Base-by-base conservation (phyloP, 2,888 invertebrate species). In the Abrostola tripartita region DNA sequence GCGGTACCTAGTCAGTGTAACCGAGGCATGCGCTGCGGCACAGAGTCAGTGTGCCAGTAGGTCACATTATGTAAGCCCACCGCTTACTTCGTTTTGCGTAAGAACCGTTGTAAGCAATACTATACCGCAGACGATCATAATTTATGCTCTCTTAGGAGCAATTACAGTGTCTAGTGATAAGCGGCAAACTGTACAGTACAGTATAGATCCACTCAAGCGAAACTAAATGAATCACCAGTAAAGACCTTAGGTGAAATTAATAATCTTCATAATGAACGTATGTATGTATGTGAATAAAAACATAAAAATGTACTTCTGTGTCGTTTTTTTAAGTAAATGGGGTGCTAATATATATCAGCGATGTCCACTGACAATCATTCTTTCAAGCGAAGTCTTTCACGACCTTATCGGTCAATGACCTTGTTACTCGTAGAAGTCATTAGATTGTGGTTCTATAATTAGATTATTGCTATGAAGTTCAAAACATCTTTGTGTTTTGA, bases 31-130 rank as follows among this genome's bases (percentile, higher is more conserved):
- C 83, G 85, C 84, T 61, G 44, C 74, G 55, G 73, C 81, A 83
- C 87, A 86, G 87, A 92, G 92, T 92, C 92, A 92, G 88, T 92
- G 85, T 90, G 92, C 88, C 88, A 92, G 76, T 92, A 81, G 92
- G 92, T 92, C 92, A 87, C 72, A 71, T 92, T 92, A 89, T 87
- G 86, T 88, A 92, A 92, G 81, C 71, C 74, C 84, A 81, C 88
- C 90, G 88, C 90, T 91, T 89, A 89, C 90, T 88, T 87, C 84
- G 81, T 78, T 91, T 92, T 92, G 88, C 91, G 92, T 87, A 92
- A 92, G 87, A 87, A 85, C 76, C 76, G 81, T 85, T 87, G 87
- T 84, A 85, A 85, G 89, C 88, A 89, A 87, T 85, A 85, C 85
- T 81, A 78, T 74, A 74, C 82, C 61, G 82, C 82, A 84, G 83